Conservation (phyloP, 2,113 vertebrate genomes). For the human region DNA sequence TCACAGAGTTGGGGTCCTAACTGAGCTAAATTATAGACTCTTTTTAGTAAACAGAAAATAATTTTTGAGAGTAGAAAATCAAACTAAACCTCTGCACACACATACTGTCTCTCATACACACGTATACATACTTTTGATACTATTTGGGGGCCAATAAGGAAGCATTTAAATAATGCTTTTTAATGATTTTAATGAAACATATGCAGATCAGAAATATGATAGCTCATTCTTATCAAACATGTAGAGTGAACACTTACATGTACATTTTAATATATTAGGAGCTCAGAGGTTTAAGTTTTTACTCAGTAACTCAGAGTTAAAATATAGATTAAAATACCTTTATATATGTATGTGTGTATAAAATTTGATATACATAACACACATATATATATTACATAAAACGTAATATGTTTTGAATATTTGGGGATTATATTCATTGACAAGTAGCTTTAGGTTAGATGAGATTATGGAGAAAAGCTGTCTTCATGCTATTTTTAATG, state of each 20-base stretch:
- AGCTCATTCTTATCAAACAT: neutral
- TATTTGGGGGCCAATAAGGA: neutral
- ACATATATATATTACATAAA: neutral
- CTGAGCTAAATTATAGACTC: neutral
- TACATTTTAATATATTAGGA: neutral
- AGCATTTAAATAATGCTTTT: neutral
- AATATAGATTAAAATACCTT: neutral
- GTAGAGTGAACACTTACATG: neutral
- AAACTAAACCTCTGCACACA: neutral
- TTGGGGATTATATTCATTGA: neutral
- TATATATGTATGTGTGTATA: neutral
- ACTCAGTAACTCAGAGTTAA: neutral
- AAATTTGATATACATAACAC: neutral
- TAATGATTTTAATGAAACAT: neutral
- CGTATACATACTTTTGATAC: neutral
- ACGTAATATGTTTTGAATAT: neutral
- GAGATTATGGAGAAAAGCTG: neutral
- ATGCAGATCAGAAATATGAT: neutral
- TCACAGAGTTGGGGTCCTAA: neutral
- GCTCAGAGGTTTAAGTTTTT: neutral
- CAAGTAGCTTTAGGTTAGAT: neutral
- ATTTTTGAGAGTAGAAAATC: neutral
- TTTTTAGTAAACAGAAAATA: conserved; percentile 16
- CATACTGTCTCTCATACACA: neutral
- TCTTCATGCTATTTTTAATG: neutral